Conservation (phyloP, 2,797 vertebrate species). For the Rhynchotus rufescens region DNA sequence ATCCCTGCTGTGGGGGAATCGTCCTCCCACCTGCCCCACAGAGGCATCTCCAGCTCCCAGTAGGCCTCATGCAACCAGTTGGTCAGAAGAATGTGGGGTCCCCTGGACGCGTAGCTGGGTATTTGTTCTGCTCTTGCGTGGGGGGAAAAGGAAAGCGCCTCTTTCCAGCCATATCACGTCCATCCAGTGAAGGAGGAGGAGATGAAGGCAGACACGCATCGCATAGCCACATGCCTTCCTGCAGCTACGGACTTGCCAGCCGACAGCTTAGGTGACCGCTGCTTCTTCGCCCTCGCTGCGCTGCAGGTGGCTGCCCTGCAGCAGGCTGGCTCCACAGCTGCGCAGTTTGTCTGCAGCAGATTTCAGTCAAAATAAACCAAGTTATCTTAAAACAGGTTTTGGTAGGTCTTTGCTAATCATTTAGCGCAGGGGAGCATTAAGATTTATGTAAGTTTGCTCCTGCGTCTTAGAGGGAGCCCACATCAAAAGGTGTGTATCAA, state of each 20-base stretch:
- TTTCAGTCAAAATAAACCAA: fast-evolving
- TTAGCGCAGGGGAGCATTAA: not conserved
- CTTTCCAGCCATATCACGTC: not conserved
- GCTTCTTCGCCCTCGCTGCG: not conserved
- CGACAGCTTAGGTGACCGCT: not conserved
- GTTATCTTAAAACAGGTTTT: not conserved
- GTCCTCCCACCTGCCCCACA: not conserved
- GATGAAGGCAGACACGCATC: not conserved
- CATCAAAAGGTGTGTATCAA: not conserved
- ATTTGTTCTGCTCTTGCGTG: not conserved
- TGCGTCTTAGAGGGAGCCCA: not conserved
- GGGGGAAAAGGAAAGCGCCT: not conserved
- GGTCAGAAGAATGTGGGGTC: not conserved
- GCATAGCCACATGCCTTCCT: not conserved
- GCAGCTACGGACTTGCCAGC: not conserved
- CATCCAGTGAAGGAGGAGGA: not conserved
- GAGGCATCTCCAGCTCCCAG: fast-evolving
- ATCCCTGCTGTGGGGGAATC: fast-evolving
- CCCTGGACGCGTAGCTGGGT: not conserved
- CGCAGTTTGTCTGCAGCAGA: fast-evolving
- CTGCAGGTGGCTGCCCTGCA: fast-evolving
- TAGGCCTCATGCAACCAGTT: not conserved
- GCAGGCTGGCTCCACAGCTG: fast-evolving
- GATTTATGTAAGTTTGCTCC: not conserved
- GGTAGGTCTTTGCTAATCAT: fast-evolving